A percentile compares a stretch with the other conserved stretches of the same genome.
phyloP scores from a whole-genome alignment of 2,888 invertebrate genomes.

The Bembecia ichneumoniformis region DNA sequence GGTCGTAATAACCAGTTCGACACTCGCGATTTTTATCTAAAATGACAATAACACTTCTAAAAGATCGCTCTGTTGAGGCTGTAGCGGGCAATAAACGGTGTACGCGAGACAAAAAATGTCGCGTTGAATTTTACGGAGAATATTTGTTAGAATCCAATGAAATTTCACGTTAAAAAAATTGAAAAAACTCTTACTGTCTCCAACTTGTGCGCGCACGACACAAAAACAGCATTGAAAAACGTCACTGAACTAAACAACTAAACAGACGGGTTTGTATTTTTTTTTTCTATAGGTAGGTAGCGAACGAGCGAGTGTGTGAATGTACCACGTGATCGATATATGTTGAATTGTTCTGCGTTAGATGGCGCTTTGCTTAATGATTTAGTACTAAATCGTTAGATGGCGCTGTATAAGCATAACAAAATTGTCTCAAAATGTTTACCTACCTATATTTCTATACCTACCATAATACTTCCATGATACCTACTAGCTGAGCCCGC shows the following conservation, averaged over 20 bases:
- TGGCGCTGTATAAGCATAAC: conserved; percentile 20
- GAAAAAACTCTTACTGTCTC: background rate
- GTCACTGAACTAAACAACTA: conserved; percentile 57
- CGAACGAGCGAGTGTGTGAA: conserved; percentile 10
- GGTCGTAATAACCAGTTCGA: conserved; percentile 23
- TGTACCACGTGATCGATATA: conserved; percentile 44
- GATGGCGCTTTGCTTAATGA: no score
- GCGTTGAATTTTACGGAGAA: background rate
- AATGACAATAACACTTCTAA: conserved; percentile 7
- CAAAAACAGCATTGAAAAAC: conserved; percentile 55
- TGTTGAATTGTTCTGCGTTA: no score
- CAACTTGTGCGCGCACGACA: conserved; percentile 29
- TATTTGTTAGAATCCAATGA: background rate
- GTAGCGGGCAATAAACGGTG: background rate
- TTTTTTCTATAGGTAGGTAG: conserved; percentile 31
- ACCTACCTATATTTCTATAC: no score
- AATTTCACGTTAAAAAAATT: background rate
- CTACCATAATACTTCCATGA: no score
- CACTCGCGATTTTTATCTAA: conserved; percentile 14
- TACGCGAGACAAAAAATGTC: background rate
- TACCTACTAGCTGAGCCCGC: no score
- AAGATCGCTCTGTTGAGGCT: background rate
- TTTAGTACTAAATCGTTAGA: conserved; percentile 19
- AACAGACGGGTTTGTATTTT: conserved; percentile 56
- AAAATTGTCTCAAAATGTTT: no score